Evolutionary conservation across 2,888 invertebrate genomes (phyloP).

Genomic region (Chalcis sispes): DNA sequence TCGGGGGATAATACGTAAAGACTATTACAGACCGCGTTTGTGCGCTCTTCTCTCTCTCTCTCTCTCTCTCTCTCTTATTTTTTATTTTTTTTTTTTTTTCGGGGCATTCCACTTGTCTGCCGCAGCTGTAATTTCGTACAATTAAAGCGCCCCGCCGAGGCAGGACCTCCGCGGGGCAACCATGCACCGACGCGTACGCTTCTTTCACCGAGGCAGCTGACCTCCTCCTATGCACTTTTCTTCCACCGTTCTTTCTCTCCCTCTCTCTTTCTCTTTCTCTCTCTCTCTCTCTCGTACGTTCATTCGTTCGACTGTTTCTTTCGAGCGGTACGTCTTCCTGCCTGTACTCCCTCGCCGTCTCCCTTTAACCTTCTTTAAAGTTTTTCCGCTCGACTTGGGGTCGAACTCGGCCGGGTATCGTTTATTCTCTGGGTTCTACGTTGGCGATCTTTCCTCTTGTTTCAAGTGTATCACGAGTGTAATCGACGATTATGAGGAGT

Average conservation of each 20-base stretch:
- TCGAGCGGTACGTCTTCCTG: background rate
- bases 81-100: conserved; percentile 45
- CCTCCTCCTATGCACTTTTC: conserved; percentile 34
- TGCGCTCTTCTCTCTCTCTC: conserved; percentile 26
- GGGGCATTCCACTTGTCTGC: conserved; percentile 58
- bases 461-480: too few relatives aligned
- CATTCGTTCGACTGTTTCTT: background rate
- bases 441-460: background rate
- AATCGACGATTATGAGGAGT: too few relatives aligned
- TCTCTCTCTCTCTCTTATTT: background rate
- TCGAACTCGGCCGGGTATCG: background rate
- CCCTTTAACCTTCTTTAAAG: background rate
- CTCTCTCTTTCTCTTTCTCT: conserved; percentile 11
- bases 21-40: conserved; percentile 55
- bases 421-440: background rate
- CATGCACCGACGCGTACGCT: too few relatives aligned
- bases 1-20: conserved; percentile 58
- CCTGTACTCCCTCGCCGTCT: conserved; percentile 1
- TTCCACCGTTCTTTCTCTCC: too few relatives aligned
- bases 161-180: conserved; percentile 54
- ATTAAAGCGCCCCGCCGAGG: conserved; percentile 56
- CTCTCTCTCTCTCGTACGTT: background rate
- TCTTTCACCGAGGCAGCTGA: conserved; percentile 18
- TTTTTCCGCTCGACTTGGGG: background rate
- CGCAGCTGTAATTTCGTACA: conserved; percentile 57